Base-by-base conservation (phyloP, 2,797 vertebrate species). In the Toxotes lorentzi region DNA sequence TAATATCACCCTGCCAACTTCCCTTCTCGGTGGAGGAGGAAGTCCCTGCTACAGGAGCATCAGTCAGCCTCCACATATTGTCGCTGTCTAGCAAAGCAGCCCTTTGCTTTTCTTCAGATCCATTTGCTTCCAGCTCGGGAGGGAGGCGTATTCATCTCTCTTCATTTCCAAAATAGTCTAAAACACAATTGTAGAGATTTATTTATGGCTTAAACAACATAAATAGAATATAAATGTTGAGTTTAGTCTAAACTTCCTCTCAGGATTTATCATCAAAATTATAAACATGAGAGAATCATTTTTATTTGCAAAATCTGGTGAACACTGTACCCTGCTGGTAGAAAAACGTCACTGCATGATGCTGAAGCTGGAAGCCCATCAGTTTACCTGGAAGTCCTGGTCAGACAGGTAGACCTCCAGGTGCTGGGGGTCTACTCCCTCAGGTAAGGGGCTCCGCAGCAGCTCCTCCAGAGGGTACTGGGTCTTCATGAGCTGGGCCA, bases 61-160 rank as follows among this genome's bases (percentile, higher is more conserved):
- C 76, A 65, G 70, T 82, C 79, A 41, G 59, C 71, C 61, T 83
- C 76, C 69, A 40, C 48, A 70, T 34, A 48, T 70, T 71, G 51
- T 61, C 1, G 19, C 70, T 35, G 63, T 84, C 72, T 95, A 92
- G 73, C 83, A 93, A 64, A 94, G 88, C 69, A 95, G 86, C 69
- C 94, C 94, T 92, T 95, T 95, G 86, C 89, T 95, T 88, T 94
- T 95, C 90, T 94, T 95, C 89, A 93, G 90, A 79, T 95, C 94
- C n/a, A 78, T 89, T 83, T 94, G 92, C 75, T 94, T 92, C 88
- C 91, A 92, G 82, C 74, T 86, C 8, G 94, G 94, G 57, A 95
- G 91, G 17, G 92, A 91, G 77, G 88, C 84, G 35, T 92, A 93
- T 58, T 95, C 92, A 21, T 94, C 93, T 85, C 88, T 88, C 86